These are phyloP conservation scores for Anthophora plumipes DNA, from an alignment of 2,888 invertebrate species.

Conservation along the genomic window DNA sequence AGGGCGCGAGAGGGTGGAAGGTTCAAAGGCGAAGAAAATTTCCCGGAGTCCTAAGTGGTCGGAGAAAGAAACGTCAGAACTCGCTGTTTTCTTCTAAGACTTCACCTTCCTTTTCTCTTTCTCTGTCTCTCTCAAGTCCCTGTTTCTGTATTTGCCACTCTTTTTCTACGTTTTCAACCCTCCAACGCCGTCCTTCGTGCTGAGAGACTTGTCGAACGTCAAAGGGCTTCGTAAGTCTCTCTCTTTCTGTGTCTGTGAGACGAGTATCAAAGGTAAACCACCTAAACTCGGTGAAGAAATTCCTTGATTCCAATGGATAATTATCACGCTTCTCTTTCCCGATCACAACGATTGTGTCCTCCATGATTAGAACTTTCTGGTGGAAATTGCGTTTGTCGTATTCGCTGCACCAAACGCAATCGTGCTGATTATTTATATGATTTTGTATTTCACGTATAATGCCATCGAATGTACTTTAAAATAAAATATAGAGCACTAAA, in stretches of 20 bases:
- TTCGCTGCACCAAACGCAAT: no score
- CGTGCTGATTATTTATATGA: no score
- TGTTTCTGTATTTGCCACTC: constrained; percentile 15
- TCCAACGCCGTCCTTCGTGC: constrained; percentile 60
- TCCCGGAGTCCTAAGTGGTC: constrained; percentile 70
- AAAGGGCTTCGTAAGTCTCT: constrained; percentile 65
- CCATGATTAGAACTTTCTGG: neutral
- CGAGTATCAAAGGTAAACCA: constrained; percentile 68
- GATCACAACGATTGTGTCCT: constrained; percentile 33
- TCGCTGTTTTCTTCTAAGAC: constrained; percentile 44
- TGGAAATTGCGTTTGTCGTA: no score
- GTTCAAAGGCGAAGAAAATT: constrained; percentile 71
- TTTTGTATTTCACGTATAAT: no score
- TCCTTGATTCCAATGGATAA: constrained; percentile 67
- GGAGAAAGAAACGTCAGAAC: constrained; percentile 65
- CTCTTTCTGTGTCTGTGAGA: constrained; percentile 56
- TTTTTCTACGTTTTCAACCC: constrained; percentile 39
- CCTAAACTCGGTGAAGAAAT: constrained; percentile 55
- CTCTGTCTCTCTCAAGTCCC: constrained; percentile 15
- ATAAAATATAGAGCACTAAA: no score
- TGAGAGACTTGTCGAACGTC: constrained; percentile 72
- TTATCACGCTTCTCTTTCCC: constrained; percentile 54
- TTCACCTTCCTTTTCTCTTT: constrained; percentile 18
- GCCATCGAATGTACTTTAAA: no score
- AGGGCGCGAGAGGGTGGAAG: constrained; percentile 18